Conservation (phyloP, 2,797 vertebrate genomes). For the Anguilla megastoma region DNA sequence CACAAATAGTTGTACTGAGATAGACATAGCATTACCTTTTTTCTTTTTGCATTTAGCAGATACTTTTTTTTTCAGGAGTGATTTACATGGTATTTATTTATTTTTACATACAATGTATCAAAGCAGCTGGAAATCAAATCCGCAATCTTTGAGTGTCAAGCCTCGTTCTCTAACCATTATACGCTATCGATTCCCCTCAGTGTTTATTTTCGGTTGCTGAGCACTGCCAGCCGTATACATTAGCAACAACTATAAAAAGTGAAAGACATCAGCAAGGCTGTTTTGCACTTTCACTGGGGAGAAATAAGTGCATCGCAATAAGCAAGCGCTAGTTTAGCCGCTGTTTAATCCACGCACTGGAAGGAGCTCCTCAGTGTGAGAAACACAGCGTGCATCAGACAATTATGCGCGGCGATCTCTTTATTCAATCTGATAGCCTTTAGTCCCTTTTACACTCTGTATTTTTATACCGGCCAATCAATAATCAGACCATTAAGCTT, state of each 20-base stretch:
- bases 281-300: neutral
- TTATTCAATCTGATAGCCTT: constrained; percentile 61
- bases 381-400: constrained; percentile 59
- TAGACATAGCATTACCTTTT: no score
- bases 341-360: neutral
- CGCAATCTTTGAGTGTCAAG: neutral
- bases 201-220: neutral
- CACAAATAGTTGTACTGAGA: no score
- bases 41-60: no score
- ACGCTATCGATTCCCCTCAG: no score
- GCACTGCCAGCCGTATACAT: neutral
- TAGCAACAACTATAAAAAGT: neutral
- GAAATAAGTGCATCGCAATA: constrained; percentile 51
- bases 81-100: no score
- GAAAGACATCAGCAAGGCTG: neutral
- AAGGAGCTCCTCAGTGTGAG: constrained; percentile 49
- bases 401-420: constrained; percentile 61
- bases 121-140: neutral
- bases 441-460: constrained; percentile 57
- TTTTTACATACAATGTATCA: no score
- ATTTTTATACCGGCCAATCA: constrained; percentile 66
- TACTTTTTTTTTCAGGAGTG: no score
- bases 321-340: neutral
- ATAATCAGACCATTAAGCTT: constrained; percentile 75
- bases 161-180: neutral